phyloP scores from a whole-genome alignment of 2,888 invertebrate genomes.

The Phytoseiulus persimilis region DNA sequence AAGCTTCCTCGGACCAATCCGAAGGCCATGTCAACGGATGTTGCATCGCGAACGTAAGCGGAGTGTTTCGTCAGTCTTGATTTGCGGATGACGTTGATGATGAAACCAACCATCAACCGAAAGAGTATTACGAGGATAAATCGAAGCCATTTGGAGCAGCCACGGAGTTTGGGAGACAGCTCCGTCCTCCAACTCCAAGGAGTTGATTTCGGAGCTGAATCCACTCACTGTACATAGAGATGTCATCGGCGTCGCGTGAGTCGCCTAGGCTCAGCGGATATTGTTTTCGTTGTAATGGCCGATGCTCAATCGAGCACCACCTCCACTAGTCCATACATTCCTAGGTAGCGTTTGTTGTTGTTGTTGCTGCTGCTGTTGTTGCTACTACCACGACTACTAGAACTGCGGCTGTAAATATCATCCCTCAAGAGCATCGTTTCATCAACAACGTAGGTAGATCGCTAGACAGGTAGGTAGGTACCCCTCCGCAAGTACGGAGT shows the following conservation, averaged over 20 bases:
- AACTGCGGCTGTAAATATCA: background rate
- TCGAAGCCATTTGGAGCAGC: background rate
- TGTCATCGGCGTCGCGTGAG: background rate
- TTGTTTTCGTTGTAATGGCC: background rate
- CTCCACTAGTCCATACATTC: background rate
- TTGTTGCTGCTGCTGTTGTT: background rate
- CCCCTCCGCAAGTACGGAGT: background rate
- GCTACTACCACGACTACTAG: background rate
- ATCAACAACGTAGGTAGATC: background rate
- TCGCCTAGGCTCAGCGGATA: background rate
- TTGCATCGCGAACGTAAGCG: background rate
- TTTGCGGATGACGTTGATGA: background rate
- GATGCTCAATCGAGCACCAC: background rate
- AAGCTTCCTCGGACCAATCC: background rate
- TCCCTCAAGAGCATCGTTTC: background rate
- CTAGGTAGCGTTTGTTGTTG: background rate
- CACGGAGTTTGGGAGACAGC: background rate
- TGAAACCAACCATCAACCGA: background rate
- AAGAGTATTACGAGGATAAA: background rate
- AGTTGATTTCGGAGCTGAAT: background rate
- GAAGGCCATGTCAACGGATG: background rate
- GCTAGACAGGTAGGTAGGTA: background rate
- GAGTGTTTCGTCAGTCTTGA: background rate
- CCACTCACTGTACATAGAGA: background rate
- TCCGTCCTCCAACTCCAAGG: background rate